phyloP scores from a whole-genome alignment of 2,888 invertebrate genomes.

The Papilio demoleus region DNA sequence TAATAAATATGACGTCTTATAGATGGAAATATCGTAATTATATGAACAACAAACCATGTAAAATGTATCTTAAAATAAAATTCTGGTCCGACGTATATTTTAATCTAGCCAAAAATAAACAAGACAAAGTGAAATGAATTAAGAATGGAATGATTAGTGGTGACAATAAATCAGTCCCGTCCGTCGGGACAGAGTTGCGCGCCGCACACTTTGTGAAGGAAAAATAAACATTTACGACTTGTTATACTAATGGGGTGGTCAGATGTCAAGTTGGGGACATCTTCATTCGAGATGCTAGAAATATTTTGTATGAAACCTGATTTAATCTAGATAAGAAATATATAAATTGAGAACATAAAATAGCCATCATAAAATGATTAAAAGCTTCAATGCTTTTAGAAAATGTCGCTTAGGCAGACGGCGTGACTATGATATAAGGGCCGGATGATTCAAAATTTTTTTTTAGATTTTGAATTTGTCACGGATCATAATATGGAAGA shows the following conservation, averaged over 20 bases:
- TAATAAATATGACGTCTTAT: too few relatives aligned
- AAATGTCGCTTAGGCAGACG: too few relatives aligned
- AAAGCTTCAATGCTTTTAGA: too few relatives aligned
- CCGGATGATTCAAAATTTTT: too few relatives aligned
- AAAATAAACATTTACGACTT: slow-evolving; percentile 18
- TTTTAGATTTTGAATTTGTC: too few relatives aligned
- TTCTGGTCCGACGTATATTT: neutral
- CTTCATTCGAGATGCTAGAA: neutral
- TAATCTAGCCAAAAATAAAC: slow-evolving; percentile 12
- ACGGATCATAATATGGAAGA: too few relatives aligned
- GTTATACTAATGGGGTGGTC: slow-evolving; percentile 21
- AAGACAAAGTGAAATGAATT: slow-evolving; percentile 22
- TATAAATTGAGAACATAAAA: too few relatives aligned
- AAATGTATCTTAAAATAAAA: neutral
- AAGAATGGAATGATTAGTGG: slow-evolving; percentile 27
- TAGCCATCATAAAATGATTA: too few relatives aligned
- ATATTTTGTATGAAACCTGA: neutral
- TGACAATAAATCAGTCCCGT: slow-evolving; percentile 15
- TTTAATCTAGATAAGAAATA: neutral
- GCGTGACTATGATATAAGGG: too few relatives aligned
- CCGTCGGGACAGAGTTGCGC: slow-evolving; percentile 16
- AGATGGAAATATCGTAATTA: neutral
- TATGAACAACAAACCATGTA: neutral
- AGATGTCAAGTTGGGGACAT: slow-evolving; percentile 7
- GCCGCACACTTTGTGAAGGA: neutral